phyloP scores from a whole-genome alignment of 2,113 vertebrate genomes.

The Serilophus lunatus region DNA sequence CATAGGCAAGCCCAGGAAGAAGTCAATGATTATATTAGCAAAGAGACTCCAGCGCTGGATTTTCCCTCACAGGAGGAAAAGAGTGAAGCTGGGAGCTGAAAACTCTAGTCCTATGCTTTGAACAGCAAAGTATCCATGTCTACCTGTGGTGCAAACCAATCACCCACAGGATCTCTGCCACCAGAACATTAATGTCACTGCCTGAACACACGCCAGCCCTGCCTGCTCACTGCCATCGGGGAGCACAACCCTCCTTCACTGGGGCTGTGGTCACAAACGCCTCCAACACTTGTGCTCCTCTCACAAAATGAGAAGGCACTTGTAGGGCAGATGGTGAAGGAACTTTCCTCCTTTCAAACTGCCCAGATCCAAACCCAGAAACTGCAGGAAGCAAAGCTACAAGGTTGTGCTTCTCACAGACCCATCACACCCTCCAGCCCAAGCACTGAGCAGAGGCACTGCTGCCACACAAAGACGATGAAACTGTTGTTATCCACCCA shows the following conservation, averaged over 20 bases:
- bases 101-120: neutral
- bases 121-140: fast-evolving
- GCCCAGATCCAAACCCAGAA: neutral
- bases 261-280: fast-evolving
- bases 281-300: neutral
- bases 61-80: neutral
- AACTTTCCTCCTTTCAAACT: neutral
- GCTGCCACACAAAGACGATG: fast-evolving
- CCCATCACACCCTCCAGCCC: neutral
- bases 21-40: neutral
- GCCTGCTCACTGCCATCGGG: neutral
- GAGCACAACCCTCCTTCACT: neutral
- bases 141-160: fast-evolving
- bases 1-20: neutral
- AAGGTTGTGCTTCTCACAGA: fast-evolving
- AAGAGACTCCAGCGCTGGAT: neutral
- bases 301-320: neutral
- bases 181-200: neutral
- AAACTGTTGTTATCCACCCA: neutral
- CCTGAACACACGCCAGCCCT: neutral
- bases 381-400: neutral
- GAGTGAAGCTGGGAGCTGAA: neutral
- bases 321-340: neutral
- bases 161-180: neutral
- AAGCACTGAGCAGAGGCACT: neutral